Base-by-base conservation (phyloP, 2,797 vertebrate species). In the Pipistrellus nathusii region DNA sequence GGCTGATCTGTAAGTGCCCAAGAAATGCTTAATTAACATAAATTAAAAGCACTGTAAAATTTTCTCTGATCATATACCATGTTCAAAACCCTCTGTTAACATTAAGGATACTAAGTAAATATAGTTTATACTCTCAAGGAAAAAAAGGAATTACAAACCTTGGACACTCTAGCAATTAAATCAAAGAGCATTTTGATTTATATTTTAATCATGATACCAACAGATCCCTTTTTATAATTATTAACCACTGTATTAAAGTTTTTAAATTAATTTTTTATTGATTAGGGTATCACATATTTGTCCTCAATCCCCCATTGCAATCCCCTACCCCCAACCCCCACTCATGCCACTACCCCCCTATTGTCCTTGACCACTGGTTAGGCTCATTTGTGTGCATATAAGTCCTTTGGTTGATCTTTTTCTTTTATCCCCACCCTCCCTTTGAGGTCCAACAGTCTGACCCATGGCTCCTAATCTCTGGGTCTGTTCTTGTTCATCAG, bases 71-170 rank as follows among this genome's bases (percentile, higher is more conserved):
- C n/a, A 80, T 66, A 3, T 46, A 51, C 32, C 32, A 80, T 75
- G 38, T 72, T 93, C 9, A 82, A 85, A 91, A 90, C 3, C 55
- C 10, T 76, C 51, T 89, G 21, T 6, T 88, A 72, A 92, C 27
- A 87, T 92, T 64, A 92, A 5, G 20, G 3, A 44, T 75, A 57
- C 30, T 4, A 92, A 44, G 23, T 46, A 93, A 27, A 8, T 75
- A 84, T 48, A 69, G 44, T 69, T 59, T 48, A 9, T 92, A 57
- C 7, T 20, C 27, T 91, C 27, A 88, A 81, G 11, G n/a, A 77
- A 92, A 10, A 10, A 92, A 87, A 95, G 4, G 15, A 77, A 94
- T 62, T 3, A 23, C 12, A 91, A 91, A 78, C 9, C 11, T 53
- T 80, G 23, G 12, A 23, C 25, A 78, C 4, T 85, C 6, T 38